A percentile compares a stretch with the other conserved stretches of the same genome.
phyloP scores from a whole-genome alignment of 2,113 vertebrate species.

The Odocoileus hemionus region DNA sequence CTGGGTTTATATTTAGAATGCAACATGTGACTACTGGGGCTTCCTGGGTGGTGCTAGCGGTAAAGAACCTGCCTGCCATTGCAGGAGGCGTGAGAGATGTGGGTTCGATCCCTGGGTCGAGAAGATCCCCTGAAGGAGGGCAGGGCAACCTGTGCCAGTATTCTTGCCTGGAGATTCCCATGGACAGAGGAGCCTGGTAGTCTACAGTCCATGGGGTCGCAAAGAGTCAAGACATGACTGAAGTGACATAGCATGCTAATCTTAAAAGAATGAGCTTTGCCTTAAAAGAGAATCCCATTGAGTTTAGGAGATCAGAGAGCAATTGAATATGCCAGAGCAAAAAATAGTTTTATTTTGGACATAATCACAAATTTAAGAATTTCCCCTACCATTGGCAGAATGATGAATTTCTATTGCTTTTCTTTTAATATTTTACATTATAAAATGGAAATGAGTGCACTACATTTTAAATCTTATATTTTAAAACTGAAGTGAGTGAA shows the following conservation, averaged over 20 bases:
- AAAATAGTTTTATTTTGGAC: background rate
- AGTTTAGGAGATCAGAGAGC: background rate
- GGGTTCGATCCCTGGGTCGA: background rate
- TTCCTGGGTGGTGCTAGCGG: background rate
- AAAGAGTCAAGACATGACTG: background rate
- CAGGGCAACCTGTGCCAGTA: background rate
- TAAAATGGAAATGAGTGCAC: background rate
- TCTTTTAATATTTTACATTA: background rate
- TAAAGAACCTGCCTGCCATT: background rate
- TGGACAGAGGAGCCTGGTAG: background rate
- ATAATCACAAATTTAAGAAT: background rate
- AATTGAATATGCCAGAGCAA: background rate
- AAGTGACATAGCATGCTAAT: background rate
- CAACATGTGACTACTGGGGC: background rate
- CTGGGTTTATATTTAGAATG: constrained; percentile 14
- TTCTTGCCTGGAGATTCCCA: background rate
- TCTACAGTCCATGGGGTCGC: background rate
- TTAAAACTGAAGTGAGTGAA: background rate
- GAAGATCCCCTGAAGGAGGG: background rate
- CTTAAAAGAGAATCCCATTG: background rate
- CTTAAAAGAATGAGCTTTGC: constrained; percentile 23
- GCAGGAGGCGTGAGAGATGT: background rate
- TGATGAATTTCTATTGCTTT: background rate
- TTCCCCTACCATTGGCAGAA: background rate
- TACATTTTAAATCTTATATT: background rate